phyloP scores from a whole-genome alignment of 2,797 vertebrate species.

The Onychomys torridus region DNA sequence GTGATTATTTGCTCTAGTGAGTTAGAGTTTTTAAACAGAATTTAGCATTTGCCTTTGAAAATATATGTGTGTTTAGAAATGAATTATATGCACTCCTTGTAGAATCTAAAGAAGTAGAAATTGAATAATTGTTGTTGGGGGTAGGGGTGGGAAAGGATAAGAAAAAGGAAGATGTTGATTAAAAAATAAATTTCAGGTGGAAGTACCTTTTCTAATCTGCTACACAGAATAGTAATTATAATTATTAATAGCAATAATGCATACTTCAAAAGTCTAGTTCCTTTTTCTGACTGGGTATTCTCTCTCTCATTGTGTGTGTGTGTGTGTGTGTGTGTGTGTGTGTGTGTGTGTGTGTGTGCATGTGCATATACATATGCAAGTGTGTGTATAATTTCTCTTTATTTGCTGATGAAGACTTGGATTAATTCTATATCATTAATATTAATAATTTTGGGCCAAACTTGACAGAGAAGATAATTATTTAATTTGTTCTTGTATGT shows the following conservation, averaged over 20 bases:
- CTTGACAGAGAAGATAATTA: not conserved
- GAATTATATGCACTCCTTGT: not conserved
- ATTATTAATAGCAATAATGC: not conserved
- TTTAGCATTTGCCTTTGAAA: not conserved
- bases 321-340: no score
- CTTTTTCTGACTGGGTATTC: not conserved
- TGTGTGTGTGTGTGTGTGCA: no score
- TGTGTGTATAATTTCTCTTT: not conserved
- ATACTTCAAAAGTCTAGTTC: not conserved
- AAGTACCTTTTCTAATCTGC: not conserved
- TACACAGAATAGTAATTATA: not conserved
- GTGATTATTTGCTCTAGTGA: not conserved
- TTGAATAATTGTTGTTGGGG: not conserved
- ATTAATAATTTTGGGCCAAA: not conserved
- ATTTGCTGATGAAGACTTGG: not conserved
- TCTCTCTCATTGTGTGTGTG: no score
- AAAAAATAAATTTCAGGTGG: not conserved
- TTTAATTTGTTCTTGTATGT: not conserved
- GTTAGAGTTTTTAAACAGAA: not conserved
- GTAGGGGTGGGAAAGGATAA: not conserved
- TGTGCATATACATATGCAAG: not conserved
- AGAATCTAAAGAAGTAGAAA: not conserved
- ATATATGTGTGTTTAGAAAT: not conserved
- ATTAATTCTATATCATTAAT: not conserved
- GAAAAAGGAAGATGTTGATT: not conserved